Base-by-base conservation (phyloP, 1,140 invertebrate genomes). In the Copidosoma floridanum region DNA sequence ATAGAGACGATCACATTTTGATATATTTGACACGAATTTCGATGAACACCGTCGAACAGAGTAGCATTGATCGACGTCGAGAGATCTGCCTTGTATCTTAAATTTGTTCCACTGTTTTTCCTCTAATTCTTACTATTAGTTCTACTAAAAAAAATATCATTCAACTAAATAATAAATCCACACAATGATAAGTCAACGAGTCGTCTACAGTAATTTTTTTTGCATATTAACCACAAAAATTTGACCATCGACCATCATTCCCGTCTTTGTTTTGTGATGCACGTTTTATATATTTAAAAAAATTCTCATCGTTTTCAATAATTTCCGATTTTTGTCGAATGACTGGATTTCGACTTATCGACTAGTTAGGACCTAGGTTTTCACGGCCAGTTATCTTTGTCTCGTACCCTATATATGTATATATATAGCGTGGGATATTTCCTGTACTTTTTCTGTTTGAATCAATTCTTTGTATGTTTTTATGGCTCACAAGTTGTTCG, bases 11-110 rank as follows among this genome's bases (percentile, higher is more conserved):
- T 63, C 61, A 63, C 61, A 63, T 63, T 63, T 63, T 63, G 54
- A 63, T 63, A 63, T 63, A 63, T 63, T 63, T 63, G 61, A 63
- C 61, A 63, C 61, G 61, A 63, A 63, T 63, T 63, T 63, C 61
- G 61, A 63, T 63, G 61, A 63, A 63, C 61, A 63, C 55, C 55
- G 47, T 63, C 55, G 61, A 63, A 41, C 61, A 57, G 48, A 63
- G 26, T 52, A 63, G 43, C 55, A 7, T 53, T 47, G 35, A 63
- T 57, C 55, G 48, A 63, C 47, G 35, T 54, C 29, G 55, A 57
- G 54, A 62, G 55, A 57, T 63, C 61, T 57, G 54, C 8, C 8
- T 44, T 35, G 8, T 20, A 23, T 32, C 47, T 58, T 53, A 48
- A 12, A 63, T 60, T 44, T 18, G 11, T 18, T 59, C 35, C 14